phyloP scores from a whole-genome alignment of 2,888 invertebrate genomes.

The Caenorhabditis macrosperma region DNA sequence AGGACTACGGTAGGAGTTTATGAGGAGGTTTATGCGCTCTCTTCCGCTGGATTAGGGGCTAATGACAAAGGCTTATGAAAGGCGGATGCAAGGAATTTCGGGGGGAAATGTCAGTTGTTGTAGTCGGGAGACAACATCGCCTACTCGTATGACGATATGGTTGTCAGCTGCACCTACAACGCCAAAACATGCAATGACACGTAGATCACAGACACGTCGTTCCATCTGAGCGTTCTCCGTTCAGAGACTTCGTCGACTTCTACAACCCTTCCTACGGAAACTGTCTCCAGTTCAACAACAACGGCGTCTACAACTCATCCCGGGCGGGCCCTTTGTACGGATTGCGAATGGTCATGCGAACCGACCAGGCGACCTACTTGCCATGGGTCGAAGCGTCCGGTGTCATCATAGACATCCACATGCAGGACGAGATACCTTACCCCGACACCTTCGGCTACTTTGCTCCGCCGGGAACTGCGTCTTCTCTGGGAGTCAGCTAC shows the following conservation, averaged over 20 bases:
- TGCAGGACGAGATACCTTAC: slow-evolving; percentile 69
- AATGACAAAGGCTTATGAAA: neutral
- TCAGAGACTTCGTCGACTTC: slow-evolving; percentile 80
- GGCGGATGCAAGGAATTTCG: neutral
- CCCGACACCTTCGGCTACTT: slow-evolving; percentile 72
- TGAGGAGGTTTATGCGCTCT: neutral
- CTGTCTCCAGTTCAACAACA: slow-evolving; percentile 64
- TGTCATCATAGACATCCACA: slow-evolving; percentile 80
- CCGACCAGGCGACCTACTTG: slow-evolving; percentile 73
- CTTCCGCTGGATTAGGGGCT: neutral
- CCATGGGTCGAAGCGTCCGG: slow-evolving; percentile 81
- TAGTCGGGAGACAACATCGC: slow-evolving; percentile 44
- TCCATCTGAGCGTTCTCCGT: slow-evolving; percentile 11
- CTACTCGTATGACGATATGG: slow-evolving; percentile 74
- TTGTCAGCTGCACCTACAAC: slow-evolving; percentile 78
- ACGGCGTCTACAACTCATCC: slow-evolving; percentile 55
- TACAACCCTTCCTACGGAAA: slow-evolving; percentile 76
- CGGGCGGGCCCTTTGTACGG: slow-evolving; percentile 81
- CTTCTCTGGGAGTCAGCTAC: slow-evolving; percentile 75
- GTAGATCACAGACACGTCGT: slow-evolving; percentile 42
- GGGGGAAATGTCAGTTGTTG: neutral
- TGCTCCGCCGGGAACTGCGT: slow-evolving; percentile 72
- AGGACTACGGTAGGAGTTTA: slow-evolving; percentile 6
- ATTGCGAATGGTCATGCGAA: slow-evolving; percentile 73
- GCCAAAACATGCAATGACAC: slow-evolving; percentile 72